Base-by-base conservation (phyloP, 2,797 vertebrate genomes). In the Iguana delicatissima region DNA sequence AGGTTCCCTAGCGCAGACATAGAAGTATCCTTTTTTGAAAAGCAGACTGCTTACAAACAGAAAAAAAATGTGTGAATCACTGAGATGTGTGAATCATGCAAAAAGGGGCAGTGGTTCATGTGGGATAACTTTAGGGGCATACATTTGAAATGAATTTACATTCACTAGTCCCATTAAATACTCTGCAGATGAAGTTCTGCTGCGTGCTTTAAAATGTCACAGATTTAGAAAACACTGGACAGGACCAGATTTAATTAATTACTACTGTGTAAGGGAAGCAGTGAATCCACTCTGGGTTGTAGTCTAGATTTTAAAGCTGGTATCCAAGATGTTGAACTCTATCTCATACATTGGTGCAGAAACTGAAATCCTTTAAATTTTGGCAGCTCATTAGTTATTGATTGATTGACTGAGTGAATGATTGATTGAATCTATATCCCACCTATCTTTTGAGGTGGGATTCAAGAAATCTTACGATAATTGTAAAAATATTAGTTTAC, bases 61-160 rank as follows among this genome's bases (percentile, higher is more conserved):
- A 80, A 26, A 80, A 55, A 83, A 82, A 46, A 3, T 46, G 4
- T 0, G 57, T 91, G 84, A 91, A 0, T 67, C 85, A 67, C 88
- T 91, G 87, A 86, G 80, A 29, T 83, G 91, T 67, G 89, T 93
- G 62, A 94, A 92, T 95, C 94, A 94, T 88, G 3, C 18, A 92
- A 79, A 50, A 59, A 93, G 67, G 90, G 86, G 83, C 80, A 93
- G 35, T 76, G 89, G 91, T 90, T 92, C 90, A 79, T 86, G 3
- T 32, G 62, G 89, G 85, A 80, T 90, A 86, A 89, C 90, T 13
- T 86, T 87, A 91, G 1, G 82, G 93, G 67, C 88, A 67, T 1
- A 87, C 86, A 93, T 94, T 93, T 94, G 92, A 93, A 94, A 92
- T 7, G 20, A 77, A 22, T 7, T n/a, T n/a, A 76, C 1, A 18